Evolutionary conservation across 1,140 invertebrate genomes (phyloP).

Genomic region (Varroa destructor): DNA sequence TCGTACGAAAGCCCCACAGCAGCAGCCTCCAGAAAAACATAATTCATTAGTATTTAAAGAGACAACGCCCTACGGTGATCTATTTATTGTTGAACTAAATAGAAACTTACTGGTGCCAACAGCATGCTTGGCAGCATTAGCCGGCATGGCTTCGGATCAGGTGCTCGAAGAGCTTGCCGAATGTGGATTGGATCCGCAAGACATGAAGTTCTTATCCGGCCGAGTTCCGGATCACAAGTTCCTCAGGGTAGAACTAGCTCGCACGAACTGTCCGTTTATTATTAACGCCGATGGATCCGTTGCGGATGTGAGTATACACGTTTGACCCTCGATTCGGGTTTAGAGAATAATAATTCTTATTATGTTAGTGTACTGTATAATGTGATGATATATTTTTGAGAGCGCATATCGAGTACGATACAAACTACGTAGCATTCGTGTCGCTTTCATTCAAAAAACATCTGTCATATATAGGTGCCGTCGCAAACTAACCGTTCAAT

Average conservation of each 20-base stretch:
- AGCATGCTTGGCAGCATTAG: not conserved
- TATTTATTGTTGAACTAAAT: not conserved
- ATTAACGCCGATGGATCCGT: not conserved
- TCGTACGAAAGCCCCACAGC: not conserved
- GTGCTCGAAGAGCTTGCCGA: not conserved
- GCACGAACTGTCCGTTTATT: not conserved
- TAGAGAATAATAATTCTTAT: not conserved
- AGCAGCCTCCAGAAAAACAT: not conserved
- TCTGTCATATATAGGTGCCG: too few species aligned
- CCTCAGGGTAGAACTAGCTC: not conserved
- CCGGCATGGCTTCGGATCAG: not conserved
- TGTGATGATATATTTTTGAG: not conserved
- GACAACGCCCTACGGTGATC: not conserved
- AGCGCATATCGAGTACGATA: not conserved
- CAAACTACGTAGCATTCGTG: too few species aligned
- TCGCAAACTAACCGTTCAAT: too few species aligned
- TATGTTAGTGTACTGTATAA: not conserved
- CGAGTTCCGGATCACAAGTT: not conserved
- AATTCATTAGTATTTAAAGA: not conserved
- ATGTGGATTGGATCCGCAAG: not conserved
- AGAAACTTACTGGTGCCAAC: not conserved
- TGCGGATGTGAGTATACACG: not conserved
- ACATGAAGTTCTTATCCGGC: conserved; percentile 9
- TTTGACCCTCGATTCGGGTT: not conserved
- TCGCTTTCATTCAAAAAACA: too few species aligned